Conservation (phyloP, 2,113 vertebrate genomes). For the Cathartes aura region DNA sequence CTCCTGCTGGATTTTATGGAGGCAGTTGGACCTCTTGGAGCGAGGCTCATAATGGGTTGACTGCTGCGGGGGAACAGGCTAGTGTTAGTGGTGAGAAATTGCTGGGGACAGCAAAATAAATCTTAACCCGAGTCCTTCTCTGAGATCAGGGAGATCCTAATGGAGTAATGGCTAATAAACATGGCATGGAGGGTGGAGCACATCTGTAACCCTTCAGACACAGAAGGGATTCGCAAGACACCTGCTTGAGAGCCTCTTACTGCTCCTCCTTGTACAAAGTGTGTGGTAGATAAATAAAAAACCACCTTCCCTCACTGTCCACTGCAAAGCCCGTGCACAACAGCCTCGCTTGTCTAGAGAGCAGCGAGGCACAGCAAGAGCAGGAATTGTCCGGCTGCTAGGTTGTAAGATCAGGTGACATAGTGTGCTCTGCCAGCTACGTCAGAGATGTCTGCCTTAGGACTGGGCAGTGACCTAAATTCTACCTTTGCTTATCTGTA, state of each 20-base stretch:
- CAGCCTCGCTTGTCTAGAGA: background rate
- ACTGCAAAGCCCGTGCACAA: background rate
- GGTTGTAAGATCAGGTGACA: background rate
- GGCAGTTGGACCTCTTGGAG: background rate
- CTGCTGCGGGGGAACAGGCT: background rate
- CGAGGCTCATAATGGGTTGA: background rate
- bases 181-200: no score
- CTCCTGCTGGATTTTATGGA: conserved; percentile 8
- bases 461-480: background rate
- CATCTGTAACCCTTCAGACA: background rate
- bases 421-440: rapidly evolving
- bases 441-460: background rate
- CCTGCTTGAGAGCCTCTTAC: background rate
- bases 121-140: rapidly evolving
- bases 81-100: background rate
- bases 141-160: background rate
- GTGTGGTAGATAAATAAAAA: background rate
- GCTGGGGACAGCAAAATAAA: background rate
- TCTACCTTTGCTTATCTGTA: background rate
- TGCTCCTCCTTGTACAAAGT: background rate
- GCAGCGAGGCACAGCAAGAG: rapidly evolving
- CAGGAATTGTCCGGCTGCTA: background rate
- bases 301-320: rapidly evolving
- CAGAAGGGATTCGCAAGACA: background rate
- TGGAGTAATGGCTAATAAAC: background rate